Evolutionary conservation across 1,140 invertebrate species (phyloP).

Genomic region (Antheraea mylitta): DNA sequence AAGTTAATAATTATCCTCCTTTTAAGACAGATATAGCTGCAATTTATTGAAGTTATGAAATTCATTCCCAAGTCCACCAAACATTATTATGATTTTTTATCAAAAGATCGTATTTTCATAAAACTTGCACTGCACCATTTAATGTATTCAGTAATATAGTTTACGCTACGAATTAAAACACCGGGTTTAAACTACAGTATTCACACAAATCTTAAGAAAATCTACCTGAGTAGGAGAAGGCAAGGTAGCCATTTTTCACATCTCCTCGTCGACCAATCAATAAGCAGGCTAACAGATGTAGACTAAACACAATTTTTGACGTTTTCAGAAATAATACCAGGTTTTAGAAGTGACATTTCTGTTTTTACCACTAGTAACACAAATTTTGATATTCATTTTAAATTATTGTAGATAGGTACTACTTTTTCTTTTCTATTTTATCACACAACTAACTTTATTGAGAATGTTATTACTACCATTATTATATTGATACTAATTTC

Average conservation of each 20-base stretch:
- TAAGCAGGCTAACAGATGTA: conserved; percentile 51
- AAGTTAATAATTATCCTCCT: conserved; percentile 10
- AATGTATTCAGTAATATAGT: conserved; percentile 34
- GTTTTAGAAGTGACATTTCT: no score
- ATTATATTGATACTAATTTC: no score
- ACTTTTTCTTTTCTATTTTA: no score
- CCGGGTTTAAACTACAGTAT: conserved; percentile 33
- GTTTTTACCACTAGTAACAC: no score
- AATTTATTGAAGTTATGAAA: conserved; percentile 43
- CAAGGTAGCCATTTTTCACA: conserved; percentile 85
- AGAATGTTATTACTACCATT: no score
- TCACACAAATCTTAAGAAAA: conserved; percentile 57
- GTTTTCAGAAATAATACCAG: neutral
- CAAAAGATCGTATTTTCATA: conserved; percentile 14
- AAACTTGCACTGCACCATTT: conserved; percentile 33
- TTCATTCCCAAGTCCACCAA: conserved; percentile 47
- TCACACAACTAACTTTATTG: no score
- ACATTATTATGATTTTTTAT: conserved; percentile 46
- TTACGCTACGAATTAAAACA: conserved; percentile 21
- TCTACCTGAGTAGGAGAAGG: conserved; percentile 85
- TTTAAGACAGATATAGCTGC: conserved; percentile 35
- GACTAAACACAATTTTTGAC: conserved; percentile 31
- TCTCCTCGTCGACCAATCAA: conserved; percentile 78
- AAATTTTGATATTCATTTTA: no score
- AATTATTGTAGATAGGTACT: no score